Evolutionary conservation across 2,888 invertebrate genomes (phyloP).

Genomic region (Cenopis cana): DNA sequence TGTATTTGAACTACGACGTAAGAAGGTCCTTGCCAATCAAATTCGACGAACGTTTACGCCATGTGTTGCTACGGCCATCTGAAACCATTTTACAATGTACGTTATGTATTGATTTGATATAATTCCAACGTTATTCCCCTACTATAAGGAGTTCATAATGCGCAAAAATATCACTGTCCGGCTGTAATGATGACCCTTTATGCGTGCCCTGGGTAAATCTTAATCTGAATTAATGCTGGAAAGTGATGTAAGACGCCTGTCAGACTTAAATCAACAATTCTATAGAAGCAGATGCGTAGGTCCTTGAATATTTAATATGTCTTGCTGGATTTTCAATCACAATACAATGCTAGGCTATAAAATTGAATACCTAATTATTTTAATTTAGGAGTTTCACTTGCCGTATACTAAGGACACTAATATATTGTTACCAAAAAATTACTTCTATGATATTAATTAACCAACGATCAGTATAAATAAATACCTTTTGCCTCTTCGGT

Average conservation of each 20-base stretch:
- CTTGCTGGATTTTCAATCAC: not conserved
- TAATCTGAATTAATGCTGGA: constrained; percentile 39
- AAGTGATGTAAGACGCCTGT: constrained; percentile 42
- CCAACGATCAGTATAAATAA: too few species aligned
- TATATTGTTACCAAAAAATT: too few species aligned
- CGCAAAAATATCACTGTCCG: constrained; percentile 11
- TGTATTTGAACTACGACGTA: not conserved
- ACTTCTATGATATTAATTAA: too few species aligned
- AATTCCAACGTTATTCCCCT: constrained; percentile 1
- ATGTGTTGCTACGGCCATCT: constrained; percentile 32
- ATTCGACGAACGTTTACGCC: constrained; percentile 34
- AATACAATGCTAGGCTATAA: not conserved
- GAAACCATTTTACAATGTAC: constrained; percentile 15
- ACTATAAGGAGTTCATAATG: not conserved
- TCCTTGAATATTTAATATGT: constrained; percentile 11
- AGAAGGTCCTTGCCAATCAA: constrained; percentile 9
- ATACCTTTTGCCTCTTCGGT: too few species aligned
- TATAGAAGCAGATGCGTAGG: constrained; percentile 25
- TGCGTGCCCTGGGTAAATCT: constrained; percentile 39
- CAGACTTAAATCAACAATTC: constrained; percentile 44
- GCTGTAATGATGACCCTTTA: constrained; percentile 45
- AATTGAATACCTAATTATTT: not conserved
- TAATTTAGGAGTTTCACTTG: not conserved
- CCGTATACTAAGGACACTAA: not conserved
- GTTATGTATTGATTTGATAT: not conserved